Evolutionary conservation across 2,113 vertebrate species (phyloP).

Genomic region (Todiramphus chloris): DNA sequence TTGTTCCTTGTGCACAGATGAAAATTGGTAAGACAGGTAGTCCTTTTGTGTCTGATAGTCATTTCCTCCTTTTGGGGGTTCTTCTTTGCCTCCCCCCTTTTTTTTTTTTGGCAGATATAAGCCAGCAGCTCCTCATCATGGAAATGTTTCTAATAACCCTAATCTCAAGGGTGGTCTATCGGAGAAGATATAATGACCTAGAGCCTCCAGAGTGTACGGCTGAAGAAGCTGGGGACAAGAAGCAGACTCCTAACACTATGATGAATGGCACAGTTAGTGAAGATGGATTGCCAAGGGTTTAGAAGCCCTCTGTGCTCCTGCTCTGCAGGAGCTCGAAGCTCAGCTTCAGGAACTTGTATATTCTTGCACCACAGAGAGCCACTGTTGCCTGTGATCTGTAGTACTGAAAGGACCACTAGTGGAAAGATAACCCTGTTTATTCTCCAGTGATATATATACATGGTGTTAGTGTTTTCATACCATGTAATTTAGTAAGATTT

Average conservation of each 20-base stretch:
- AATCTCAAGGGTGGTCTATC: constrained; percentile 78
- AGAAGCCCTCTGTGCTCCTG: neutral
- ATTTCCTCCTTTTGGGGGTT: neutral
- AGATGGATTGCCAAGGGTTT: constrained; percentile 36
- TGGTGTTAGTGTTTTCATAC: constrained; percentile 12
- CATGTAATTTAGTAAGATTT: constrained; percentile 22
- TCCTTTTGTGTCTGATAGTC: neutral
- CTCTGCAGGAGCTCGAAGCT: neutral
- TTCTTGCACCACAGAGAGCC: neutral
- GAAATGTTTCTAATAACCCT: constrained; percentile 90
- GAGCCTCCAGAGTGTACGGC: constrained; percentile 9
- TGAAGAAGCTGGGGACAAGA: constrained; percentile 41
- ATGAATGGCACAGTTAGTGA: neutral
- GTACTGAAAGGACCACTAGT: neutral
- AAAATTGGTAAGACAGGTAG: neutral
- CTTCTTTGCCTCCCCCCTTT: neutral
- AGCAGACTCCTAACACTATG: constrained; percentile 50
- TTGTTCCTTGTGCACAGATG: neutral
- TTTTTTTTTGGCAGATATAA: constrained; percentile 72
- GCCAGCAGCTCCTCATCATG: constrained; percentile 84
- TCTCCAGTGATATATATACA: neutral
- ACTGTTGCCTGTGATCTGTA: neutral
- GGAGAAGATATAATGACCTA: constrained; percentile 75
- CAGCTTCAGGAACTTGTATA: neutral
- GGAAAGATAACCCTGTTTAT: neutral